These are phyloP conservation scores for Holothuria glaberrima DNA, from an alignment of 35 echinoderm and acorn worm genomes.

Conservation along the genomic window DNA sequence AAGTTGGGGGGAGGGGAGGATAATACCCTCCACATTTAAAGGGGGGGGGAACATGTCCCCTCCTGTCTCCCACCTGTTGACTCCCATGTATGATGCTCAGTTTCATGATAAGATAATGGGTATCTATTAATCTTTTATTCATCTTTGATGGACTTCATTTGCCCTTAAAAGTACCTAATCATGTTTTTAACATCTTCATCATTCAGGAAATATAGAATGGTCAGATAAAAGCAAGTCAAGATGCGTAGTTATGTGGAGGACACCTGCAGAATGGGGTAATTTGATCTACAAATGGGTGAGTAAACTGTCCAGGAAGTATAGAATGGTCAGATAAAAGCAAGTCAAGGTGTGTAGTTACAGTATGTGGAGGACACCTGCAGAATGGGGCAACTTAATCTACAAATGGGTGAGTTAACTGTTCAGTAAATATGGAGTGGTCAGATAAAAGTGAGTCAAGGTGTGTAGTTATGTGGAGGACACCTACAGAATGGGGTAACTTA, in stretches of 20 bases:
- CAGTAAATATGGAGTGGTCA: conserved; percentile 98
- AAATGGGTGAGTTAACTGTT: conserved; percentile 86
- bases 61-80: too few relatives aligned
- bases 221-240: conserved; percentile 86
- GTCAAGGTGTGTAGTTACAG: conserved; percentile 85
- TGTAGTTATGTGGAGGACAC: conserved; percentile 97
- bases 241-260: conserved; percentile 97
- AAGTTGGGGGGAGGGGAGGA: too few relatives aligned
- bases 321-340: conserved; percentile 97
- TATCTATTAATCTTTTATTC: too few relatives aligned
- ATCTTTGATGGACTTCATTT: too few relatives aligned
- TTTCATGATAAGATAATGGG: too few relatives aligned
- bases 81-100: too few relatives aligned
- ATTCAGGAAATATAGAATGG: conserved; percentile 98
- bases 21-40: too few relatives aligned
- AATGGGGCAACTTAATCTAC: conserved; percentile 93
- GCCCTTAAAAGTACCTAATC: too few relatives aligned
- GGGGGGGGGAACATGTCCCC: too few relatives aligned
- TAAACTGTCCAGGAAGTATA: conserved; percentile 81
- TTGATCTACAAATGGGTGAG: conserved; percentile 96
- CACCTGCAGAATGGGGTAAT: conserved; percentile 95
- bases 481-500: conserved; percentile 90
- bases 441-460: conserved; percentile 90
- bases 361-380: conserved; percentile 98
- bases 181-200: background rate